Base-by-base conservation (phyloP, 2,113 vertebrate genomes). In the Erythrocebus patas region DNA sequence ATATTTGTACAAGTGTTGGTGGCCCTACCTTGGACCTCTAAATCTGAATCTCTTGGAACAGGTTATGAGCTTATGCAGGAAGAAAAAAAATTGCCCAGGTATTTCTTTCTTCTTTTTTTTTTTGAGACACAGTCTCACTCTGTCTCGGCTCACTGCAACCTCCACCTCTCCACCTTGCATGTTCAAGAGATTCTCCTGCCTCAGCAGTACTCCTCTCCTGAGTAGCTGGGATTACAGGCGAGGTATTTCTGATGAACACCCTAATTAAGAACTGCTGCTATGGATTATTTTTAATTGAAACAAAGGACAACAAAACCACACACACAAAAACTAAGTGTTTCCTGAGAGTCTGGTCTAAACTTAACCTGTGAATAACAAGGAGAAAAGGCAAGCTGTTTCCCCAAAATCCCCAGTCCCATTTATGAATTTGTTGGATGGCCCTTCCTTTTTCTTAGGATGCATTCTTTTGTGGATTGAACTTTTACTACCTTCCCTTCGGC, bases 201-300 rank as follows among this genome's bases (percentile, higher is more conserved):
- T 64, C 27, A 30, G 27, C 61, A 45, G 45, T 45, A 45, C 8
- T 45, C 45, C 45, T 45, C 61, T 64, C 27, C 61, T 30, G 61
- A 64, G 27, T 64, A 64, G 61, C 12, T 64, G 27, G 61, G 61
- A 64, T 64, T 64, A 64, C 12, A 64, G 61, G 61, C 2, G 5
- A 73, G 68, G 27, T 23, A 22, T 70, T 97, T 92, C 88, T 83
- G 81, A 84, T n/a, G 43, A 14, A 6, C 6, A 84, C 32, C 50
- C 52, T 79, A 81, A 85, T 45, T 92, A 80, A 93, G 91, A 95
- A 91, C 7, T 40, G 25, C 50, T 76, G 40, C 40, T 88, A 35
- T 55, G 43, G 52, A 52, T 78, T 57, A 86, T 95, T 97, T 73
- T 84, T 40, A 81, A 96, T 22, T 88, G 83, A 92, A 95, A 97